phyloP scores from a whole-genome alignment of 2,113 vertebrate species.

The Alectura lathami region DNA sequence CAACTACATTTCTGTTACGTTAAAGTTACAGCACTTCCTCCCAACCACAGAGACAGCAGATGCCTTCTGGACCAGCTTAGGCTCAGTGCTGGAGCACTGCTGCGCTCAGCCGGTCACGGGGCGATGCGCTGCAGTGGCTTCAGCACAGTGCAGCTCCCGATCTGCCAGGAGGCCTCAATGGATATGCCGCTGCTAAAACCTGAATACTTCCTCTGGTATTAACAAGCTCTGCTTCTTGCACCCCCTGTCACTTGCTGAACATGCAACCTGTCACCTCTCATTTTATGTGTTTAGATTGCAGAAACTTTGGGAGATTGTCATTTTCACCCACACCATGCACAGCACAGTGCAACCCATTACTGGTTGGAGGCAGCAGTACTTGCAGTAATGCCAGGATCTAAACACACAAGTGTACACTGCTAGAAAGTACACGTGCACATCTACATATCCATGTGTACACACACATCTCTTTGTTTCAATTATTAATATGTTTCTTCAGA shows the following conservation, averaged over 20 bases:
- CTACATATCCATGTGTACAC: background rate
- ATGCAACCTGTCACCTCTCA: background rate
- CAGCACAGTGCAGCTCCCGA: background rate
- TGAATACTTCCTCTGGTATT: background rate
- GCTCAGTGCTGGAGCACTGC: background rate
- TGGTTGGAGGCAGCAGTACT: background rate
- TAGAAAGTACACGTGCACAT: background rate
- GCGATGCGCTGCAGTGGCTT: background rate
- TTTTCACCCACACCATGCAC: background rate
- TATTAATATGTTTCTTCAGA: background rate
- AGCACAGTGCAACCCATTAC: background rate
- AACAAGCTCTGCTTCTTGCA: background rate
- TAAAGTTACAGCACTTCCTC: background rate
- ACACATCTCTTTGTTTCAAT: background rate
- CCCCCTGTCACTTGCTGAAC: background rate
- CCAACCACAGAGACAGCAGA: accelerated
- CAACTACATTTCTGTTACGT: background rate
- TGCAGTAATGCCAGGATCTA: background rate
- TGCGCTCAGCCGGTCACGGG: background rate
- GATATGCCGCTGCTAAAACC: background rate
- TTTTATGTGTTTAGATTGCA: background rate
- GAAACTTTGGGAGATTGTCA: background rate
- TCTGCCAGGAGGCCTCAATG: background rate
- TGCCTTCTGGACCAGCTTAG: background rate
- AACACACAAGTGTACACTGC: accelerated